phyloP scores from a whole-genome alignment of 2,888 invertebrate species.

The Drosophila quinaria region DNA sequence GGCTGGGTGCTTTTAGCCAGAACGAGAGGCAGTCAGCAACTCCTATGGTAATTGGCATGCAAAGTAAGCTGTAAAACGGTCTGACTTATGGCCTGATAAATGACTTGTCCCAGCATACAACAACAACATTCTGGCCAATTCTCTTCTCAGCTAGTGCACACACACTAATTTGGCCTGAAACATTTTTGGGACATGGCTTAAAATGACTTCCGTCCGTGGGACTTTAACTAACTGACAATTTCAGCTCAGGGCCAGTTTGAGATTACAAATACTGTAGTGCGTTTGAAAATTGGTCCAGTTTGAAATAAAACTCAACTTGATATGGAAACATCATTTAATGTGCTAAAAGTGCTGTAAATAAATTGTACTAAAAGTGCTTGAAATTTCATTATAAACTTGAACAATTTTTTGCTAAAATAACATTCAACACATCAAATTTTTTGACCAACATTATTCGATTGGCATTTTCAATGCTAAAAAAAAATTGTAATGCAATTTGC shows the following conservation, averaged over 20 bases:
- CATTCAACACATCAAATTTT: neutral
- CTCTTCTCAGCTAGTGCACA: slow-evolving; percentile 3
- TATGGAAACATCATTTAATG: neutral
- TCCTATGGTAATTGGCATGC: slow-evolving; percentile 61
- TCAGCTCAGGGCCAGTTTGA: slow-evolving; percentile 14
- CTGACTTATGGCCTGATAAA: slow-evolving; percentile 61
- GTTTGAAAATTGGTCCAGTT: neutral
- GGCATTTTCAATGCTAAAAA: neutral
- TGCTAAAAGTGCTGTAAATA: neutral
- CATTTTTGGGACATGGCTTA: slow-evolving; percentile 34
- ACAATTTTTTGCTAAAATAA: neutral
- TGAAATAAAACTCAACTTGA: neutral
- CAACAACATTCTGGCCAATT: slow-evolving; percentile 4
- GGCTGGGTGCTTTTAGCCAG: slow-evolving; percentile 19
- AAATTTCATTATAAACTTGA: slow-evolving; percentile 3
- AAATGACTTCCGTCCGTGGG: too few relatives aligned
- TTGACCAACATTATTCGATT: slow-evolving; percentile 17
- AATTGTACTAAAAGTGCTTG: neutral
- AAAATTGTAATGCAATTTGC: neutral
- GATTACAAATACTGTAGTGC: slow-evolving; percentile 5
- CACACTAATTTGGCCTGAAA: slow-evolving; percentile 38
- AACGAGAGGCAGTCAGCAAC: neutral
- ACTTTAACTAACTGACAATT: slow-evolving; percentile 26
- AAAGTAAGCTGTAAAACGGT: slow-evolving; percentile 54
- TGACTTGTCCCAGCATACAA: slow-evolving; percentile 44